phyloP scores from a whole-genome alignment of 2,888 invertebrate species.

The Drosophila eohydei region DNA sequence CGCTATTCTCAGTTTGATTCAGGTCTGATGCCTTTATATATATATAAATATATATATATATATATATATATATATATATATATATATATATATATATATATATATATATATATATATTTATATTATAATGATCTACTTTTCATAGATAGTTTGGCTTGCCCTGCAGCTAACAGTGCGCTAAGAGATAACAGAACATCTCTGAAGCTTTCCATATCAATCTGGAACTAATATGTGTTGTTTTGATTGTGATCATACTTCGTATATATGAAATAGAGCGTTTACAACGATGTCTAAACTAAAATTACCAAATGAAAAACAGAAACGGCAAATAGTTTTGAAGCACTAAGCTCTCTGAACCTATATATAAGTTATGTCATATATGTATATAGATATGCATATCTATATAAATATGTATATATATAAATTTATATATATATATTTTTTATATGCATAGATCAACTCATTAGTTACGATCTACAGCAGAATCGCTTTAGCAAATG shows the following conservation, averaged over 20 bases:
- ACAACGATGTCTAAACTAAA: background rate
- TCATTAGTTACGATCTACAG: slow-evolving; percentile 1
- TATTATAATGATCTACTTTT: background rate
- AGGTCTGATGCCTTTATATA: background rate
- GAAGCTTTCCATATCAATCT: background rate
- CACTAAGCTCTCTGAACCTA: background rate
- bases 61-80: too few relatives aligned
- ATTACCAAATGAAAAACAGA: too few relatives aligned
- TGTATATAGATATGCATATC: background rate
- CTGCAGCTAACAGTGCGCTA: background rate
- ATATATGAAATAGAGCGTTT: background rate
- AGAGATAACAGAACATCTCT: background rate
- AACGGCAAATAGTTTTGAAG: background rate
- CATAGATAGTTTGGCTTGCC: background rate
- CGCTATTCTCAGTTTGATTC: background rate
- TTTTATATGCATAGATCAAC: background rate
- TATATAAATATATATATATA: too few relatives aligned
- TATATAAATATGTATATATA: background rate
- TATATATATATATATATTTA: background rate
- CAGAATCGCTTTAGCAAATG: slow-evolving; percentile 6
- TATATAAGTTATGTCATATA: background rate
- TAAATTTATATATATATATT: background rate
- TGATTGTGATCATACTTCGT: background rate
- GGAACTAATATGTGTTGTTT: background rate
- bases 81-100: too few relatives aligned